Evolutionary conservation across 2,113 vertebrate species (phyloP), one percentile per base, ranked within the genome.

Genomic region (Macrotis lagotis): DNA sequence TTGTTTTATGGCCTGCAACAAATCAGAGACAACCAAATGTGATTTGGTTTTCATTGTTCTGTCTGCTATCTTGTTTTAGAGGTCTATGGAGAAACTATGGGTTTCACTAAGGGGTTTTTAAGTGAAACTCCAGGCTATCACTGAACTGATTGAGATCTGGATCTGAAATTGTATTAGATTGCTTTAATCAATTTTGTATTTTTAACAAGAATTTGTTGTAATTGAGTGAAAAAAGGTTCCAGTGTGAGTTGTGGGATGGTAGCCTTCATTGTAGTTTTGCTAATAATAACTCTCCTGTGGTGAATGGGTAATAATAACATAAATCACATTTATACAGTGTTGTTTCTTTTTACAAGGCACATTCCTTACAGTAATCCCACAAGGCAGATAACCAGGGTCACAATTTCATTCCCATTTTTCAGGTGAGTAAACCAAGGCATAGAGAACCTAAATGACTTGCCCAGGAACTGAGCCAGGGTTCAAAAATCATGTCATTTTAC

Each of bases 1-100:
- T 31, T 95, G 88, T 48, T 88, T 92, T 92, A 28, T 95, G 50
- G 51, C 92, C 16, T 44, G 37, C 50, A 90, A 91, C n/a, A 24
- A 66, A 48, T 49, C 10, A 48, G 88, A 92, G 90, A 55, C 14
- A 48, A 66, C 91, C 26, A 90, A 88, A 90, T 25, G 52, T 93
- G n/a, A 88, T 16, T 2, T 25, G 48, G 10, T 53, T 90, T 8
- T 90, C 74, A 91, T 31, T 90, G n/a, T 90, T 91, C 50, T 91
- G 94, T 2, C 22, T 74, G 5, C n/a, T 25, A 91, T 10, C 2
- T 37, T 0, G 1, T 51, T 95, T 92, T 89, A 83, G 66, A 44
- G n/a, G n/a, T 44, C 66, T n/a, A 83, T 8, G 7, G n/a, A 24
- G 37, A 83, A 83, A 83, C 6, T 1, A 8, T 83, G 37, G 66